These are phyloP conservation scores for Salvelinus namaycush DNA, from an alignment of 2,113 vertebrate species.

Conservation along the genomic window DNA sequence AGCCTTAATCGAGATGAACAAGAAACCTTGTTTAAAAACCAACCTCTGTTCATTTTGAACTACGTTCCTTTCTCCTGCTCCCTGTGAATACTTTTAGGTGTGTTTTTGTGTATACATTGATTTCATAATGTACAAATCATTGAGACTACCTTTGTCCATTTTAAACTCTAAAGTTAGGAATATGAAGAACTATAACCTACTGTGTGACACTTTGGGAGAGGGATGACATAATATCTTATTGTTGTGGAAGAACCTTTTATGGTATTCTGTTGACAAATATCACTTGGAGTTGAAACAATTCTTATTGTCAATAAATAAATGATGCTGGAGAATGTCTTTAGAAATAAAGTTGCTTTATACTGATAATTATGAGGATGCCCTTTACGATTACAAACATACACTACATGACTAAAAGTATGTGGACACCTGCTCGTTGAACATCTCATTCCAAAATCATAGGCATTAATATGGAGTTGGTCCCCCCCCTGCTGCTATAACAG, in stretches of 20 bases:
- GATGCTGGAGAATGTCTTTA: constrained; percentile 24
- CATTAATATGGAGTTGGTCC: too few species aligned
- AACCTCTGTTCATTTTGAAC: constrained; percentile 19
- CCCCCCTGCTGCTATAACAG: too few species aligned
- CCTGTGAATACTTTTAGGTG: constrained; percentile 6
- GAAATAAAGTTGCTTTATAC: constrained; percentile 68
- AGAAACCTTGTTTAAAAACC: constrained; percentile 20
- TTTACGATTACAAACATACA: too few species aligned
- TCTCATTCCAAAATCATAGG: too few species aligned
- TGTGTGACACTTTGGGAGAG: not conserved
- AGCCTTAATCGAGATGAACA: constrained; percentile 44
- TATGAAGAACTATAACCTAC: not conserved
- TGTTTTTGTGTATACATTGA: constrained; percentile 11
- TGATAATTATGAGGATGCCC: constrained; percentile 8
- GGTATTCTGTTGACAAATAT: not conserved
- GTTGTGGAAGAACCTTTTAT: not conserved
- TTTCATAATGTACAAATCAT: constrained; percentile 30
- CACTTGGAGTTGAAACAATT: constrained; percentile 25
- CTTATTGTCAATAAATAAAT: constrained; percentile 36
- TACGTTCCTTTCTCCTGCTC: not conserved
- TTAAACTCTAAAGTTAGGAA: not conserved
- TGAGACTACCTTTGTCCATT: constrained; percentile 9
- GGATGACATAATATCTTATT: not conserved
- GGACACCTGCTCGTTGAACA: too few species aligned
- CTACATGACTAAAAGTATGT: too few species aligned